Evolutionary conservation across 2,797 vertebrate species (phyloP).

Genomic region (Paedocypris micromegethes): DNA sequence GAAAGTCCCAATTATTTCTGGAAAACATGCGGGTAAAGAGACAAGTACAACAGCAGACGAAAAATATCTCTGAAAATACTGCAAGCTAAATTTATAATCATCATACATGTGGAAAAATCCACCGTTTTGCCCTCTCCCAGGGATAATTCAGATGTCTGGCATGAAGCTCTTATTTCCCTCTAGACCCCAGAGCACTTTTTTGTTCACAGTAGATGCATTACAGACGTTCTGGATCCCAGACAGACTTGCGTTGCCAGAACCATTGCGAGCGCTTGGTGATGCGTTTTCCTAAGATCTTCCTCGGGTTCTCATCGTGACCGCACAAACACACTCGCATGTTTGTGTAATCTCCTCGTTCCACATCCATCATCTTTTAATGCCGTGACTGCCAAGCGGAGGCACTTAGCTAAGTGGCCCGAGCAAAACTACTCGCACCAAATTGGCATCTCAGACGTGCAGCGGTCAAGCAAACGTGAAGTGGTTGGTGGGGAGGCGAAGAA

Average conservation of each 20-base stretch:
- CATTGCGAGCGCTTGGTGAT: background rate
- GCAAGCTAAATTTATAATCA: too few species aligned
- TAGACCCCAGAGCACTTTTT: background rate
- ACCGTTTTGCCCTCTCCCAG: background rate
- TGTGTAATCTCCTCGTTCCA: constrained; percentile 33
- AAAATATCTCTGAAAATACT: too few species aligned
- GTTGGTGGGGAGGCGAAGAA: constrained; percentile 6
- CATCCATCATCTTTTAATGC: constrained; percentile 69
- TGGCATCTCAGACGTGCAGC: constrained; percentile 49
- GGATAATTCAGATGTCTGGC: background rate
- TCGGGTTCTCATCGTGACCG: constrained; percentile 13
- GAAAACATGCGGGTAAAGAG: too few species aligned
- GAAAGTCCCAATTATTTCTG: too few species aligned
- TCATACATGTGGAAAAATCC: too few species aligned
- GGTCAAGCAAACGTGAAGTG: constrained; percentile 39
- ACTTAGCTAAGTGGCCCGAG: constrained; percentile 70
- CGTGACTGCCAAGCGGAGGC: constrained; percentile 64
- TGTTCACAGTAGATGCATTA: background rate
- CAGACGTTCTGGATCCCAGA: background rate
- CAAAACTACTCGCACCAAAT: constrained; percentile 66
- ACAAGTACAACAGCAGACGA: too few species aligned
- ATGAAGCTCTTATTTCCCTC: constrained; percentile 19
- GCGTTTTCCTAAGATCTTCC: constrained; percentile 1
- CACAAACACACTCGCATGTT: constrained; percentile 19
- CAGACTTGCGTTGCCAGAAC: background rate